Evolutionary conservation across 2,888 invertebrate genomes (phyloP), one percentile per base, ranked within the genome.

Genomic region (Hemistola chrysoprasaria): DNA sequence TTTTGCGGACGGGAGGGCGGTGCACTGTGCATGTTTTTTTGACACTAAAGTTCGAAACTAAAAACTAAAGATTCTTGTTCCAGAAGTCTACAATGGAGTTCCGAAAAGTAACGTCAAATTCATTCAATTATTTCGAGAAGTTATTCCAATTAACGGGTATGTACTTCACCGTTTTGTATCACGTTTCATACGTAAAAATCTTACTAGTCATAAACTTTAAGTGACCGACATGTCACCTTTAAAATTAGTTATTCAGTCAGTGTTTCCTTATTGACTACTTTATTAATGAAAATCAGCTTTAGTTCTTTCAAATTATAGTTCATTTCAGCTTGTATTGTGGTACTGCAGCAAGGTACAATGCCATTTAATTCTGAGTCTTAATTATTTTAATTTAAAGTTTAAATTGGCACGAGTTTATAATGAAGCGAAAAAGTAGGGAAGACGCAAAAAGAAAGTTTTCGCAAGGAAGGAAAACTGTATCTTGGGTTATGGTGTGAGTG

Each of bases 401-500:
- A 16, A 39, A 41, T 27, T 41, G 6, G 29, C 11, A 8, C 26
- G 8, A 5, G 21, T 6, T 22, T 31, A 9, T 8, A 7, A 28
- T 33, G 44, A 23, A 46, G 44, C 11, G 11, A 34, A 47, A 45
- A 43, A 65, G 61, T 57, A 57, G 49, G 64, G 64, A 67, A 65
- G 63, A 61, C 51, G 59, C 52, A 53, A 47, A 49, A 53, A 54
- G 52, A 71, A 71, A 71, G 71, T 71, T 71, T 69, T 56, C 51
- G 50, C 56, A 46, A 56, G 57, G 16, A 16, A 16, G 51, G 67
- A 70, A 66, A 71, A 70, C 60, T 55, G 56, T 57, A 52, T 53
- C 48, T 57, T 52, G 46, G 40, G 21, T 56, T 22, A 24, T 59
- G 55, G 52, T 54, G 6, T 46, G 61, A 62, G 54, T 52, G n/a